phyloP scores from a whole-genome alignment of 2,888 invertebrate species.

The Volucella zonaria region DNA sequence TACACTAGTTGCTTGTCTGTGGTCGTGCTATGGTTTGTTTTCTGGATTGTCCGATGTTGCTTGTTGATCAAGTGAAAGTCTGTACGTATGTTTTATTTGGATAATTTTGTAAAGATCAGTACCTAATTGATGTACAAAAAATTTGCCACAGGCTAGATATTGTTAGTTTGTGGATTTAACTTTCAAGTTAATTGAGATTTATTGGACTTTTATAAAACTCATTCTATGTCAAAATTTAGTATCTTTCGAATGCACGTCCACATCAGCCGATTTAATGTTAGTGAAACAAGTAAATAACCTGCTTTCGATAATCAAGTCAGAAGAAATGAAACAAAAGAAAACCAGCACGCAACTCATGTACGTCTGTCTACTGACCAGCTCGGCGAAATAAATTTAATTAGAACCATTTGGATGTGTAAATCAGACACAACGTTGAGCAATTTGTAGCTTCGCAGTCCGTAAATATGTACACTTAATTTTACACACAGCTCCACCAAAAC shows the following conservation, averaged over 20 bases:
- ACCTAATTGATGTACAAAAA: slow-evolving; percentile 20
- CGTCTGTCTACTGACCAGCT: not conserved
- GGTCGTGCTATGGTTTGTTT: slow-evolving; percentile 6
- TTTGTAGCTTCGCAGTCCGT: not conserved
- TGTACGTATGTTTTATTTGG: slow-evolving; percentile 2
- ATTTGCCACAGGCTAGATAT: not conserved
- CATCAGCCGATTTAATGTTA: not conserved
- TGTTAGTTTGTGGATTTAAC: no score
- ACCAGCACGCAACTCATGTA: not conserved
- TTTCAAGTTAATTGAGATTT: slow-evolving; percentile 13
- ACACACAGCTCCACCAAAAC: not conserved
- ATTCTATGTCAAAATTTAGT: no score
- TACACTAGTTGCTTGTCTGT: slow-evolving; percentile 5
- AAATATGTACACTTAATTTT: slow-evolving; percentile 2
- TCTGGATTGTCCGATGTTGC: slow-evolving; percentile 1
- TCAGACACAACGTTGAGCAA: slow-evolving; percentile 27
- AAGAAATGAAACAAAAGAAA: not conserved
- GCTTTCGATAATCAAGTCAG: not conserved
- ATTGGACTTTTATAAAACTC: not conserved
- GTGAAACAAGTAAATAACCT: no score
- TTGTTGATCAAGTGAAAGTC: slow-evolving; percentile 34
- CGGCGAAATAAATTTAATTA: slow-evolving; percentile 26
- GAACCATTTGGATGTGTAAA: slow-evolving; percentile 38
- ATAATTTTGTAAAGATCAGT: not conserved
- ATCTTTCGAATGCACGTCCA: not conserved